Percentiles rank a stretch among this genome's conserved stretches.
Conservation (phyloP, 2,797 vertebrate genomes). For the Hylomyscus alleni region DNA sequence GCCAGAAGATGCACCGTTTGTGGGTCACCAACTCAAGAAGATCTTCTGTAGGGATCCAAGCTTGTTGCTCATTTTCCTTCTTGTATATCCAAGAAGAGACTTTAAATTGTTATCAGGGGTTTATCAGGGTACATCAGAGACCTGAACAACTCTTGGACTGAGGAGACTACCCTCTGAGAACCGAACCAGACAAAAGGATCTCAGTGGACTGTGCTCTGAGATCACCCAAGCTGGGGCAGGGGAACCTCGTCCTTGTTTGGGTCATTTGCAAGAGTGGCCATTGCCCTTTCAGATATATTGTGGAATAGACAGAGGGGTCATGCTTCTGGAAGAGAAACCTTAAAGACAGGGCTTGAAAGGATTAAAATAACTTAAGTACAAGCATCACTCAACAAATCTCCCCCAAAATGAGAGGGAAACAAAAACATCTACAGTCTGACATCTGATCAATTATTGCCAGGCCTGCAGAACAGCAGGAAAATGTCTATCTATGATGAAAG, state of each 20-base stretch:
- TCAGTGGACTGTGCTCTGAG: background rate
- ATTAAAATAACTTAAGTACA: background rate
- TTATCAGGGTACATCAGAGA: slow-evolving; percentile 3
- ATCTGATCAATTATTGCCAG: background rate
- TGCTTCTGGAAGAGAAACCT: background rate
- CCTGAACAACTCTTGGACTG: background rate
- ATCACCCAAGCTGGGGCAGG: background rate
- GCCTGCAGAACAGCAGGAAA: slow-evolving; percentile 17
- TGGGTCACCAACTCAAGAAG: background rate
- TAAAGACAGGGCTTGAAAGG: background rate
- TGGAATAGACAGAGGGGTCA: background rate
- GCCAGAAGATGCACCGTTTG: background rate
- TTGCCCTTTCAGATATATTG: background rate
- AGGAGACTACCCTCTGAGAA: background rate
- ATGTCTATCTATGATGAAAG: background rate
- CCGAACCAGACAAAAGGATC: background rate
- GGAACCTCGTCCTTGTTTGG: background rate
- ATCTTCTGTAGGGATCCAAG: background rate
- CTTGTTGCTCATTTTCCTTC: background rate
- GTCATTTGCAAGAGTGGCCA: background rate
- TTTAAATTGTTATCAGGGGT: background rate
- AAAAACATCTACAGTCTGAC: background rate
- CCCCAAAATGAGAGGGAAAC: background rate
- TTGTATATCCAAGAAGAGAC: background rate
- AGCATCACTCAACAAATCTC: background rate